Evolutionary conservation across 2,797 vertebrate species (phyloP).

Genomic region (Oreochromis grahami): DNA sequence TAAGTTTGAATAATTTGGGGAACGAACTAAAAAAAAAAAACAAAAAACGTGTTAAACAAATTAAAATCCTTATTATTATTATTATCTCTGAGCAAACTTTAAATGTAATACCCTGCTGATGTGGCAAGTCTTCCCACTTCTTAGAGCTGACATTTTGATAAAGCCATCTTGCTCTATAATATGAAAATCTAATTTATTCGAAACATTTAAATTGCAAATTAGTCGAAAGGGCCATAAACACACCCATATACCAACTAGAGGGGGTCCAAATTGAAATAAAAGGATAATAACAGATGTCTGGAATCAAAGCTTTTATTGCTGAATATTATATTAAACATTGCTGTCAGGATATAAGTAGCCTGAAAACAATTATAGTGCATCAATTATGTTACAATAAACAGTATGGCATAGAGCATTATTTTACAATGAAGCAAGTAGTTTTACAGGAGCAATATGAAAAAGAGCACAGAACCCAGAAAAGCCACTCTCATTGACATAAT

Average conservation of each 20-base stretch:
- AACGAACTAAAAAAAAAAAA: no score
- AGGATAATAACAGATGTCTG: slow-evolving; percentile 17
- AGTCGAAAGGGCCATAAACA: not conserved
- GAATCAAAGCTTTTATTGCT: slow-evolving; percentile 82
- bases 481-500: slow-evolving; percentile 17
- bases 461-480: slow-evolving; percentile 39
- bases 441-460: slow-evolving; percentile 69
- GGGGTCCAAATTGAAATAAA: not conserved
- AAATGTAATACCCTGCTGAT: not conserved
- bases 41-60: not conserved
- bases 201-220: not conserved
- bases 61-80: not conserved
- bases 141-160: not conserved
- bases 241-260: not conserved
- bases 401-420: slow-evolving; percentile 70
- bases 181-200: not conserved
- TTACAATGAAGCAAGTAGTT: slow-evolving; percentile 75
- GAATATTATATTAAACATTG: slow-evolving; percentile 77
- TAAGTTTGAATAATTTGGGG: not conserved
- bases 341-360: slow-evolving; percentile 70
- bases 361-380: slow-evolving; percentile 79
- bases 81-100: not conserved
- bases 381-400: slow-evolving; percentile 80
- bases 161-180: not conserved
- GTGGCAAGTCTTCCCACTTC: not conserved